Evolutionary conservation across 2,888 invertebrate genomes (phyloP), one percentile per base, ranked within the genome.

Genomic region (Agriopis leucophaearia): DNA sequence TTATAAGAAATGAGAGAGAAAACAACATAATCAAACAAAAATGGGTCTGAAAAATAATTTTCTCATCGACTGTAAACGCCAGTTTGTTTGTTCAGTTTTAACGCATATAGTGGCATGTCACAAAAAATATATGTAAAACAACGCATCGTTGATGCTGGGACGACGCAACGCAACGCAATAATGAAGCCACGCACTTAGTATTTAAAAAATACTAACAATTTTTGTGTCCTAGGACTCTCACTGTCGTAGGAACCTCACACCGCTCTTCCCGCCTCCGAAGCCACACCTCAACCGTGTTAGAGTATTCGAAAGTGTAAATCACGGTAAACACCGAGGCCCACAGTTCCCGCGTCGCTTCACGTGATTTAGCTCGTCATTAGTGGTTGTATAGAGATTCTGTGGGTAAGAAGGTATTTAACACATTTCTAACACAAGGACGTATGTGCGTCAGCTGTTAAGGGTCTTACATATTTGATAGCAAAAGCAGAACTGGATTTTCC

Each of bases 341-440:
- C 80, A 79, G 81, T 77, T 78, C 70, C 78, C 79, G 79, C 76
- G 86, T 86, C 88, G 88, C 87, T 89, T 80, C 79, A 79, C 84
- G 92, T 92, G 92, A 92, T 92, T 92, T 92, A 92, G 90, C 91
- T 88, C 88, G 84, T 91, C 89, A 92, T 92, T 92, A 92, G 91
- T 79, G 92, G 90, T 70, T 58, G 63, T 63, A 70, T 63, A 55
- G 56, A 42, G 54, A 42, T 48, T 50, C 55, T 50, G 54, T 40
- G n/a, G 35, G 59, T 52, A 62, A 57, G 66, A 62, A 50, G 38
- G 42, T 59, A 48, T 48, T 58, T 48, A 58, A 58, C 57, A 58
- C 48, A 38, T 12, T 9, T 48, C 7, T n/a, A 44, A 13, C 13
- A 13, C 7, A n/a, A 47, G 8, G 8, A 47, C 8, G 8, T 47